Evolutionary conservation across 2,888 invertebrate genomes (phyloP), one percentile per base, ranked within the genome.

Genomic region (Dolichomitus sp.): DNA sequence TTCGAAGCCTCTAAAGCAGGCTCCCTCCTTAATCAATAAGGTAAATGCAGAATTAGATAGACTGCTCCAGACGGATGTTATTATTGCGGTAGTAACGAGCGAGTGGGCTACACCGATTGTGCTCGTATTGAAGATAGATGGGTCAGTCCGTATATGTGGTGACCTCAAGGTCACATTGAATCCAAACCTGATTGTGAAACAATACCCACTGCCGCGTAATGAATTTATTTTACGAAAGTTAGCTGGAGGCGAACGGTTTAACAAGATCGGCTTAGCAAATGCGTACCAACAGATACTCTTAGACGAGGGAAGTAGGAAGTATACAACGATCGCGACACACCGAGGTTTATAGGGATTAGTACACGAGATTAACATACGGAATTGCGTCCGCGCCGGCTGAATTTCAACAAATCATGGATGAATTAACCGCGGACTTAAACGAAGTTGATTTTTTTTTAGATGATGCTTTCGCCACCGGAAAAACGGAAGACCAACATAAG

Each of bases 261-360:
- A 89, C 5, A 92, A 50, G n/a, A 83, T 94, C 6, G 93, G 94
- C 82, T 85, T 93, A n/a, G 84, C 86, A 4, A 88, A 92, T 76
- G 92, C 92, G 7, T 93, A 92, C 80, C 89, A 90, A 78, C 91
- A 93, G 85, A 73, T 90, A 40, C 30, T 57, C 7, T 84, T 92
- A 7, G 90, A 90, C 76, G 87, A 91, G 42, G 83, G 88, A 75
- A 86, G 91, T 5, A 87, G 90, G 37, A 85, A 89, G 42, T 81
- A 87, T 2, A 89, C 88, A 50, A 91, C 91, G 0, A 89, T 92
- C 19, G 87, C 86, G 63, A 93, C 91, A 4, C 91, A 90, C 69
- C 89, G 86, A 72, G 92, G 91, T 0, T 85, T 90, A 12, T 92
- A n/a, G n/a, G n/a, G n/a, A 89, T 74, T 48, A 37, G n/a, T 65